A percentile compares a stretch with the other conserved stretches of the same genome.
phyloP scores from a whole-genome alignment of 2,113 vertebrate genomes.

The Thermophis baileyi region DNA sequence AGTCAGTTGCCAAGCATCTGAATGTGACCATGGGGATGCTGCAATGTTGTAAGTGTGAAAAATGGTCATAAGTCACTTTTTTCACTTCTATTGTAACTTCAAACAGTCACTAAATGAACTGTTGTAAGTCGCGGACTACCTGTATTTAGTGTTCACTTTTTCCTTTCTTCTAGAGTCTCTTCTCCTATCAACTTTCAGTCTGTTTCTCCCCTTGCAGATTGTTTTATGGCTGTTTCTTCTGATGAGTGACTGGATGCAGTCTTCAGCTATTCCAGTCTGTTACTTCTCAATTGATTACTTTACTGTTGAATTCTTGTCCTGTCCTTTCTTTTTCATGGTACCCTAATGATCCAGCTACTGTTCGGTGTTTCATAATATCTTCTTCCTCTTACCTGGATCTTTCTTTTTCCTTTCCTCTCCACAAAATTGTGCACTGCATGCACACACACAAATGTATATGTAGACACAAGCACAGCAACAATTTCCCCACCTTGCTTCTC shows the following conservation, averaged over 20 bases:
- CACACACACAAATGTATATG: neutral
- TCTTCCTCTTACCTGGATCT: neutral
- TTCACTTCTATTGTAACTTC: neutral
- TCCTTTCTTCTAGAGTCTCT: neutral
- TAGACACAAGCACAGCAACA: neutral
- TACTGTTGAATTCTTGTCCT: neutral
- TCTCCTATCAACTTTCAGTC: neutral
- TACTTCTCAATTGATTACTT: neutral
- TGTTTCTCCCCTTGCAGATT: neutral
- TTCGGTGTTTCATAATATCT: neutral
- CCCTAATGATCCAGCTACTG: neutral
- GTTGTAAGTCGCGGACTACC: neutral
- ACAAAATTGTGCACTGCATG: neutral
- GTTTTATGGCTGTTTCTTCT: neutral
- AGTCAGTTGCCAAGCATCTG: neutral
- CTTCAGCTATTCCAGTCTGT: neutral
- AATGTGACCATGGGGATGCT: neutral
- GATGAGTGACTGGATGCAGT: neutral
- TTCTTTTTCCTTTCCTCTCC: neutral
- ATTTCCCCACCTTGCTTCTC: neutral
- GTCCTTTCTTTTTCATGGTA: neutral
- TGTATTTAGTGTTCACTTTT: neutral
- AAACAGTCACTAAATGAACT: neutral
- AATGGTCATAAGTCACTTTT: neutral
- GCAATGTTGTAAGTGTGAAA: neutral